Percentiles rank a stretch among this genome's conserved stretches.
Conservation (phyloP, 2,113 vertebrate genomes). For the Glaucidium brasilianum region DNA sequence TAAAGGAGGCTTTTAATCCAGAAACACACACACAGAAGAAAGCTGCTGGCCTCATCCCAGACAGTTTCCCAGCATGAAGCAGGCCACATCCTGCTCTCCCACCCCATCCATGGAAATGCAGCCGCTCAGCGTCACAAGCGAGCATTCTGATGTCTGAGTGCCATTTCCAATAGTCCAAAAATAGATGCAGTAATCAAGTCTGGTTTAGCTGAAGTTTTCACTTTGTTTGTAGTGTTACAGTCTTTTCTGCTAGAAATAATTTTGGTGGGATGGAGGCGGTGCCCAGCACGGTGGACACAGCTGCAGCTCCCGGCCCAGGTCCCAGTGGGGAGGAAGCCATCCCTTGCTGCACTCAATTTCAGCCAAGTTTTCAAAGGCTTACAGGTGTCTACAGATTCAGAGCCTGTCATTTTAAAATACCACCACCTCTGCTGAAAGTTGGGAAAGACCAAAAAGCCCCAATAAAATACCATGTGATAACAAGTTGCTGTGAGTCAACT, state of each 20-base stretch:
- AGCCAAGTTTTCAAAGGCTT: not conserved
- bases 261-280: rapidly evolving
- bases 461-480: not conserved
- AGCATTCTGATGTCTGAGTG: rapidly evolving
- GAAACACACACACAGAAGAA: not conserved
- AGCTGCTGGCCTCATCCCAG: not conserved
- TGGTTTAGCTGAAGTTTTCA: not conserved
- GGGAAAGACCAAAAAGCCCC: not conserved
- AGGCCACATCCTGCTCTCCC: not conserved
- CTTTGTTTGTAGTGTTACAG: rapidly evolving
- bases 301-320: not conserved
- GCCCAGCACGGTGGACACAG: rapidly evolving
- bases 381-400: not conserved
- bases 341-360: rapidly evolving
- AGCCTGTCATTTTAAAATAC: not conserved
- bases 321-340: rapidly evolving
- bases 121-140: rapidly evolving
- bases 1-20: conserved; percentile 3
- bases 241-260: not conserved
- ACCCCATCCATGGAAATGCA: rapidly evolving
- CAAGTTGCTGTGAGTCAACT: not conserved
- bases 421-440: not conserved
- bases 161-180: not conserved
- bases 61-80: not conserved
- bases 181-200: not conserved